phyloP scores from a whole-genome alignment of 1,140 invertebrate species.

The Bradynema listronoti region DNA sequence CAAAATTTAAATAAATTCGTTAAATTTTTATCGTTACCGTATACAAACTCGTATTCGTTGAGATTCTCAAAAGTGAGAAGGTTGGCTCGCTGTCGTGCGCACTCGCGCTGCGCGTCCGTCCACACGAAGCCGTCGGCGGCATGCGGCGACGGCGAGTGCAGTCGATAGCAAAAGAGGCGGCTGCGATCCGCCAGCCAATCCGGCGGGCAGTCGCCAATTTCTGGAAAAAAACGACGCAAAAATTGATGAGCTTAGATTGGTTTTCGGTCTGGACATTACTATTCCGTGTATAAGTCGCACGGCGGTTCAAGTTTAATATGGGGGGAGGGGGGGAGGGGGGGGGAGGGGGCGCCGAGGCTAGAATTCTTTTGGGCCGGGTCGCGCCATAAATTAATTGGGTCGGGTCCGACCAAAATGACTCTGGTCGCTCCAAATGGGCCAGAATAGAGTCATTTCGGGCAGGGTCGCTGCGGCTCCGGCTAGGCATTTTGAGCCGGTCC shows the following conservation, averaged over 20 bases:
- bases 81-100: constrained; percentile 32
- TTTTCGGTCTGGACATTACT: not conserved
- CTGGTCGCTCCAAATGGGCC: not conserved
- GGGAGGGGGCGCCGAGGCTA: no score
- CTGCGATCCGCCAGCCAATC: constrained; percentile 28
- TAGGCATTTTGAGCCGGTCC: no score
- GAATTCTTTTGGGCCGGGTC: no score
- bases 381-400: no score
- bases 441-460: no score
- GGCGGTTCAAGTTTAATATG: no score
- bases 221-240: constrained; percentile 18
- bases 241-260: not conserved
- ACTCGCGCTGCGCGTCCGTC: constrained; percentile 34
- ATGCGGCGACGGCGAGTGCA: constrained; percentile 21
- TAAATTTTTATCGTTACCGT: constrained; percentile 9
- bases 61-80: constrained; percentile 28
- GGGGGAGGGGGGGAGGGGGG: no score
- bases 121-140: constrained; percentile 18
- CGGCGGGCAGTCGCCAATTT: constrained; percentile 30
- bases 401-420: no score
- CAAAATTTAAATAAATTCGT: not conserved
- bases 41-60: constrained; percentile 32
- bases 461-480: no score
- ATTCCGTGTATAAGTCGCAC: no score
- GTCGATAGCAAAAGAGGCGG: constrained; percentile 27